Evolutionary conservation across 2,113 vertebrate species (phyloP).

Genomic region (Carassius carassius): DNA sequence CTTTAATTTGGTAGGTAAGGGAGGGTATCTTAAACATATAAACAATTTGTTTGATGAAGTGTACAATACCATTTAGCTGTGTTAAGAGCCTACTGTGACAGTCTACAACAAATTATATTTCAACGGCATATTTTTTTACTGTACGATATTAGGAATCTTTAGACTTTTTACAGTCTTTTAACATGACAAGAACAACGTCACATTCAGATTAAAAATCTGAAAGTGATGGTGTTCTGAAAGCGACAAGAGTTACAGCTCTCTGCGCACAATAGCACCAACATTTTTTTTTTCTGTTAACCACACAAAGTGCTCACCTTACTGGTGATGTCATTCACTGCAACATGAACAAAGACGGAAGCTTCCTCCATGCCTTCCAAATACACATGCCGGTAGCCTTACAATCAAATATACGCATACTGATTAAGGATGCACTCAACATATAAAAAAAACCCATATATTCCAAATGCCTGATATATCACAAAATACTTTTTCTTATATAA

Average conservation of each 20-base stretch:
- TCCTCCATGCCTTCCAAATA: constrained; percentile 98
- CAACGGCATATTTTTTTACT: neutral
- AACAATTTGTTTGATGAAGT: too few relatives aligned
- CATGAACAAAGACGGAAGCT: constrained; percentile 95
- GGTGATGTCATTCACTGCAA: constrained; percentile 91
- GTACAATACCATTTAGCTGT: too few relatives aligned
- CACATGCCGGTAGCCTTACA: constrained; percentile 92
- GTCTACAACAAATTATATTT: neutral
- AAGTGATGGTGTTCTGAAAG: too few relatives aligned
- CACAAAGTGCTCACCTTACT: constrained; percentile 90
- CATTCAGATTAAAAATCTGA: too few relatives aligned
- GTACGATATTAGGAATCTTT: neutral
- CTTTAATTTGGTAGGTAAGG: too few relatives aligned
- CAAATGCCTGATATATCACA: neutral
- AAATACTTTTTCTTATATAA: neutral
- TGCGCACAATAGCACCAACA: too few relatives aligned
- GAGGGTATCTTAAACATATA: too few relatives aligned
- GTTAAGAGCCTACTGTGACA: neutral
- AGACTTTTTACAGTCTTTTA: neutral
- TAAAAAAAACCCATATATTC: neutral
- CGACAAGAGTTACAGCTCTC: neutral
- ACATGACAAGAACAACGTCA: neutral
- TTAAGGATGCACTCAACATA: neutral
- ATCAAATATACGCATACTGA: constrained; percentile 19
- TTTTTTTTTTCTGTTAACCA: neutral